Conservation (phyloP, 2,113 vertebrate species). For the Labeo rohita region DNA sequence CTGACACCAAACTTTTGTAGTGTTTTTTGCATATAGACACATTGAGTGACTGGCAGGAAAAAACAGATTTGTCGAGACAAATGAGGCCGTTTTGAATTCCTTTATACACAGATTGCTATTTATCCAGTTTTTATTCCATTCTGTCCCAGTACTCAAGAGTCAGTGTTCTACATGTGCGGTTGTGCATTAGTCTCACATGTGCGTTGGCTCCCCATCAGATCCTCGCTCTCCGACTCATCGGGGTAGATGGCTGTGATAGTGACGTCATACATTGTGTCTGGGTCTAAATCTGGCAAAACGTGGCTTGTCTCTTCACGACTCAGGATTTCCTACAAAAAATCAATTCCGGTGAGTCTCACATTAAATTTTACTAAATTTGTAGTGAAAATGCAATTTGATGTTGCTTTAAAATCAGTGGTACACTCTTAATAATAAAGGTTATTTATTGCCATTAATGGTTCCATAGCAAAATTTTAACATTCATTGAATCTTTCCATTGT, state of each 20-base stretch:
- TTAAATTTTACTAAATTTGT: neutral
- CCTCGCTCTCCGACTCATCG: slow-evolving; percentile 95
- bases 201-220: slow-evolving; percentile 83
- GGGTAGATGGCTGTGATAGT: slow-evolving; percentile 95
- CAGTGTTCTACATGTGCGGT: neutral
- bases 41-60: neutral
- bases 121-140: neutral
- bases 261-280: slow-evolving; percentile 86
- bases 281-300: slow-evolving; percentile 84
- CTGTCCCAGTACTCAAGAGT: slow-evolving; percentile 1
- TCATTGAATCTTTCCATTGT: neutral
- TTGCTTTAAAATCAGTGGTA: neutral
- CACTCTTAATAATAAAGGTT: slow-evolving; percentile 12
- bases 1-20: neutral
- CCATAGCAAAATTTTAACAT: neutral
- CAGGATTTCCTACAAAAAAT: slow-evolving; percentile 81
- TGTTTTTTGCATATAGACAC: neutral
- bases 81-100: neutral
- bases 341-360: neutral
- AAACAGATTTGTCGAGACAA: neutral
- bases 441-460: neutral
- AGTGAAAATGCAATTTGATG: neutral
- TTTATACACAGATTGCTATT: neutral
- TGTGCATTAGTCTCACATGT: slow-evolving; percentile 81
- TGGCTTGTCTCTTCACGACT: slow-evolving; percentile 81